Evolutionary conservation across 2,888 invertebrate genomes (phyloP).

Genomic region (Lepeophtheirus nordmannii): DNA sequence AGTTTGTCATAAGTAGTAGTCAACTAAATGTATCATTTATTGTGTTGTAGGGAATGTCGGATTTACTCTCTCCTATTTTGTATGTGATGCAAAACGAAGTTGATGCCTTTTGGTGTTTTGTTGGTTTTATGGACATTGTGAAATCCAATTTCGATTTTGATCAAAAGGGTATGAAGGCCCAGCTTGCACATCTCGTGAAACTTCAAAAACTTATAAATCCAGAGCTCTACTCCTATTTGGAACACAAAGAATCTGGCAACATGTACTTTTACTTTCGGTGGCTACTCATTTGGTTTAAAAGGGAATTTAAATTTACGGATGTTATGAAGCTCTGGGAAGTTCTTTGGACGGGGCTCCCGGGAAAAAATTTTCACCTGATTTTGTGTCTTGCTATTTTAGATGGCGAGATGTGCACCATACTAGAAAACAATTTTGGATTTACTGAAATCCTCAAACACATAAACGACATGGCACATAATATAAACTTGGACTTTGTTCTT

Average conservation of each 20-base stretch:
- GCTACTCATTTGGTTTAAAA: conserved; percentile 80
- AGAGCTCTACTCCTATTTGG: conserved; percentile 65
- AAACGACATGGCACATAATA: conserved; percentile 66
- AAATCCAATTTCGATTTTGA: conserved; percentile 40
- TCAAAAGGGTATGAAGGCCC: conserved; percentile 80
- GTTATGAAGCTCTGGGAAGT: conserved; percentile 89
- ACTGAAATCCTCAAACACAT: conserved; percentile 95
- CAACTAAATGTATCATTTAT: too few species aligned
- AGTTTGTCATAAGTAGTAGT: too few species aligned
- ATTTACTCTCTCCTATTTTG: conserved; percentile 79
- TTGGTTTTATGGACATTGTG: conserved; percentile 88
- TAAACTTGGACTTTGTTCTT: not conserved
- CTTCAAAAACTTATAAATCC: conserved; percentile 68
- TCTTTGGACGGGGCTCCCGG: conserved; percentile 44
- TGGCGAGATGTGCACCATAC: conserved; percentile 67
- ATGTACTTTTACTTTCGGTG: conserved; percentile 99
- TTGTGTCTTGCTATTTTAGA: conserved; percentile 83
- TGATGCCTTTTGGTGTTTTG: conserved; percentile 97
- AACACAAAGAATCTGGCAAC: conserved; percentile 72
- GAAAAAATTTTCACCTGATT: conserved; percentile 85
- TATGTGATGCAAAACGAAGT: conserved; percentile 78
- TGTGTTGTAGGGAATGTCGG: conserved; percentile 96
- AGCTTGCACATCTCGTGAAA: conserved; percentile 65
- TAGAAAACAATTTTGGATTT: conserved; percentile 79
- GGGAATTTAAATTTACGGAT: conserved; percentile 51